Base-by-base conservation (phyloP, 1,140 invertebrate genomes). In the Babylonia areolata region DNA sequence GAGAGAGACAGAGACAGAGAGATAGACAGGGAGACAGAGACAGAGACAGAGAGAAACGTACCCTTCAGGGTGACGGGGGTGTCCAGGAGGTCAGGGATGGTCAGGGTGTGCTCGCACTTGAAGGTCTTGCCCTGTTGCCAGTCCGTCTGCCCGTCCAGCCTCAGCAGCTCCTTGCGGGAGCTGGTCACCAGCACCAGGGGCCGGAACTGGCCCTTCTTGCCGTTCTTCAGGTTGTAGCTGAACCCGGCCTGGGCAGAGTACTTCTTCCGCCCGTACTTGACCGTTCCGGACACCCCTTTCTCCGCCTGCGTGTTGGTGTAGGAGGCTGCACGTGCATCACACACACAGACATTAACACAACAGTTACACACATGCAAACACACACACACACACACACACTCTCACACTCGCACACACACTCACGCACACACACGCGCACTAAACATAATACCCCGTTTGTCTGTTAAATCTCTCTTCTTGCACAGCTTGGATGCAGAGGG, bases 191-290 rank as follows among this genome's bases (percentile, higher is more conserved):
- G 46, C 20, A 88, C 37, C 1, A 73, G 75, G 79, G 75, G 81
- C 15, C 31, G 37, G n/a, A 85, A 69, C 31, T 69, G 37, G 12
- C 39, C 73, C 37, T 31, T 80, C 84, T 83, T 86, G 28, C 73
- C 51, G 33, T 17, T 69, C 33, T 37, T 58, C 33, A 85, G 28
- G 51, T 87, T 69, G 37, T 81, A 11, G 51, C 20, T 85, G 31
- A 78, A n/a, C 23, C 87, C 87, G 11, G 86, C 86, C 69, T 92
- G 88, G 17, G 87, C 73, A 2, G 58, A 64, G 81, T 91, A 92
- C 17, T 81, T 85, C 33, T 85, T 81, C n/a, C 88, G 89, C 46
- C 87, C 85, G 5, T 89, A 37, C 33, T n/a, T 89, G 23, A 91
- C 73, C 33, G 79, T 87, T 1, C 79, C 71, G 20, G 64, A 85